Percentiles rank a stretch among this genome's conserved stretches.
Evolutionary conservation across 2,797 vertebrate species (phyloP).

Genomic region (Perodicticus potto): DNA sequence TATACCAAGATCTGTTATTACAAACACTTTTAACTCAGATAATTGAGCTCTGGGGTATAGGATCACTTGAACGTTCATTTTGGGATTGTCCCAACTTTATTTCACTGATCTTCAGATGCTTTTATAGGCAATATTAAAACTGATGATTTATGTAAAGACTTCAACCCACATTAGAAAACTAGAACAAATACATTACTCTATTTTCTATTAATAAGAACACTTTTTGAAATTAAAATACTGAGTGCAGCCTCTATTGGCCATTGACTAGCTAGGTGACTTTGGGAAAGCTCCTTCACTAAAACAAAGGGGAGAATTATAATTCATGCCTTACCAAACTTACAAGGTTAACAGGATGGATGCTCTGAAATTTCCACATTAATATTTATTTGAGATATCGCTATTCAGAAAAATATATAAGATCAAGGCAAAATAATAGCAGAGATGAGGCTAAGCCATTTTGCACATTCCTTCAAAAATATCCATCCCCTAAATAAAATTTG

Average conservation of each 20-base stretch:
- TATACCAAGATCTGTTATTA: constrained; percentile 21
- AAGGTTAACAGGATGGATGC: background rate
- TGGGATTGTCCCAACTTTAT: constrained; percentile 29
- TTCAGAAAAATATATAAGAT: background rate
- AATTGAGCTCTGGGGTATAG: constrained; percentile 49
- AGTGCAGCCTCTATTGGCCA: background rate
- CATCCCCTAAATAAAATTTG: too few species aligned
- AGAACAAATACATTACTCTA: background rate
- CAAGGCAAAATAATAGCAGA: background rate
- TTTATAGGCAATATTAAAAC: background rate
- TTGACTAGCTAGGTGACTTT: background rate
- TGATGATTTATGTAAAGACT: background rate
- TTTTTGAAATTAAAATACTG: background rate
- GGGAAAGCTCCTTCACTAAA: background rate
- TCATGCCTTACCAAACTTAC: background rate
- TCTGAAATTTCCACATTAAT: background rate
- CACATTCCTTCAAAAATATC: background rate
- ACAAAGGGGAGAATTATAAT: background rate
- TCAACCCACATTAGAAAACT: background rate
- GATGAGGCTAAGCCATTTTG: background rate
- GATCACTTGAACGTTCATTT: background rate
- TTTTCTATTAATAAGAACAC: background rate
- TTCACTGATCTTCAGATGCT: constrained; percentile 40
- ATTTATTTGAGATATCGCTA: background rate
- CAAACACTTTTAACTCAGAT: background rate